Evolutionary conservation across 2,797 vertebrate species (phyloP).

Genomic region (Catharus ustulatus): DNA sequence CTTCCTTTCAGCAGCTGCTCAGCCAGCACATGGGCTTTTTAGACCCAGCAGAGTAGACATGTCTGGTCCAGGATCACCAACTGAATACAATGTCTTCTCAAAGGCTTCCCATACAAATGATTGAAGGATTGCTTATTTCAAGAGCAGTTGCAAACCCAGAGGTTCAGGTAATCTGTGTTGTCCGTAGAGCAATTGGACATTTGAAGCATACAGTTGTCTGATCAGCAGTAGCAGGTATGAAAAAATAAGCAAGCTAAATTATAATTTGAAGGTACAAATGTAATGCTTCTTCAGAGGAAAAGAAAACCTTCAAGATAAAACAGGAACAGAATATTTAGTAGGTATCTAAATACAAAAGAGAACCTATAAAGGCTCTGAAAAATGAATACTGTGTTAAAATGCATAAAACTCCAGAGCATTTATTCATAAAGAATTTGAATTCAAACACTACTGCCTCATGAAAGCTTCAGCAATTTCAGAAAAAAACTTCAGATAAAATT

Average conservation of each 20-base stretch:
- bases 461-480: not conserved
- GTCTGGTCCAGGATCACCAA: not conserved
- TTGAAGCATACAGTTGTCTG: not conserved
- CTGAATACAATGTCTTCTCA: not conserved
- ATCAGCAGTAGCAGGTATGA: not conserved
- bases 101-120: not conserved
- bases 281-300: not conserved
- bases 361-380: not conserved
- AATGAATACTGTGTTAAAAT: not conserved
- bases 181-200: not conserved
- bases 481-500: constrained; percentile 12
- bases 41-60: rapidly evolving
- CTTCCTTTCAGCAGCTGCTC: not conserved
- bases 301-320: not conserved
- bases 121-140: not conserved
- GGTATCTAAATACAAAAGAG: not conserved
- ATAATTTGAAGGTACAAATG: not conserved
- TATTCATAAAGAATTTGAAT: not conserved
- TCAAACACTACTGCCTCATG: not conserved
- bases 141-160: not conserved
- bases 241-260: not conserved
- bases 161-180: not conserved
- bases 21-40: not conserved
- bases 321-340: not conserved
- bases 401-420: not conserved